These are phyloP conservation scores for Myodes glareolus DNA, from an alignment of 2,113 vertebrate species.

Conservation along the genomic window DNA sequence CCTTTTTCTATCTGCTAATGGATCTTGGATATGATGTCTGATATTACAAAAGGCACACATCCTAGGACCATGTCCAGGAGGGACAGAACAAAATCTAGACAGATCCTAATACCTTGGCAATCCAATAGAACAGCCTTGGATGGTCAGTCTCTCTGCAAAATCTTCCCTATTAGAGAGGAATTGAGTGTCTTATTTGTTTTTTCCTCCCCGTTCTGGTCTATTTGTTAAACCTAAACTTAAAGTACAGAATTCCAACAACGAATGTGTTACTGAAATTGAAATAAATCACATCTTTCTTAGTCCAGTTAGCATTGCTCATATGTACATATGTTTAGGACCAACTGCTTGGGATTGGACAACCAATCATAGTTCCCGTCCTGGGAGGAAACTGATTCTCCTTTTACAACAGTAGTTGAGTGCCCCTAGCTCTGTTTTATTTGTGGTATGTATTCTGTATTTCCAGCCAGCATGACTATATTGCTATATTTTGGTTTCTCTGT, in stretches of 20 bases:
- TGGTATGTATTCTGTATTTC: not conserved
- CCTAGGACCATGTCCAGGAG: too few species aligned
- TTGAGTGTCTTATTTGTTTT: not conserved
- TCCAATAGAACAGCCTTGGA: not conserved
- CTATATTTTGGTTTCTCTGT: not conserved
- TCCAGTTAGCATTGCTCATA: not conserved
- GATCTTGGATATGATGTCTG: not conserved
- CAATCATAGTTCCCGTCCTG: not conserved
- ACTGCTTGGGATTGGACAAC: not conserved
- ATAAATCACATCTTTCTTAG: not conserved
- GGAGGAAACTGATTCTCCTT: not conserved
- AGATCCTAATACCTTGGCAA: not conserved
- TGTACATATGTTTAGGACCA: not conserved
- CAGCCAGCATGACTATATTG: not conserved
- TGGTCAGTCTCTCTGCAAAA: not conserved
- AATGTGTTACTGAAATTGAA: not conserved
- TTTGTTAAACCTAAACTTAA: not conserved
- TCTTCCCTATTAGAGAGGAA: not conserved
- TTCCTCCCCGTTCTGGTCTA: not conserved
- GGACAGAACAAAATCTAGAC: not conserved
- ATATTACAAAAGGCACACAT: not conserved
- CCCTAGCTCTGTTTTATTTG: not conserved
- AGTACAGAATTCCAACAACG: not conserved
- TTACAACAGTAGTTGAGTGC: not conserved
- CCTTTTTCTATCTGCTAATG: not conserved